Evolutionary conservation across 2,888 invertebrate species (phyloP), one percentile per base, ranked within the genome.

Genomic region (Drosophila borealis): DNA sequence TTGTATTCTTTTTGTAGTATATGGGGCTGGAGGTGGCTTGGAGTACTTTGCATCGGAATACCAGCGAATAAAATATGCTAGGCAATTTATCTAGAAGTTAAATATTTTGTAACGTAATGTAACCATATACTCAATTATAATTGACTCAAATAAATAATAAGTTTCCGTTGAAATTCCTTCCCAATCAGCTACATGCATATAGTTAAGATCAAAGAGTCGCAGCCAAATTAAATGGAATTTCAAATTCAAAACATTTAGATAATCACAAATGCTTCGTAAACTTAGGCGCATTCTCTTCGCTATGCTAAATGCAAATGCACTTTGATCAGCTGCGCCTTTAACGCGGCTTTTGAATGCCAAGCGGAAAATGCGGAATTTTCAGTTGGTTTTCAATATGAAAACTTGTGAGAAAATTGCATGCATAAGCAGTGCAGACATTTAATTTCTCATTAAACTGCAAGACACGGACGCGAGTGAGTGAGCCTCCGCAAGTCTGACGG

Each of bases 361-460:
- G 45, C 37, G 44, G 13, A 61, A 34, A 70, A 33, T 57, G 42
- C 36, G 45, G 21, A 68, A 61, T 61, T 68, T 63, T 55, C 34
- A 50, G 70, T 53, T 63, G 54, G 48, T 74, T 85, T 88, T 77
- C 68, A 68, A 67, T 72, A 79, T 77, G 55, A 13, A 82, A 85
- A 88, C 55, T 80, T 82, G 67, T 70, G 63, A 37, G 61, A 21
- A 77, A 80, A 74, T 66, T 82, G 60, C 75, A 80, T 82, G 67
- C 78, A 70, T 66, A 70, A 85, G 69, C 79, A 75, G 64, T 64
- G 68, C 68, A 44, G 69, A 73, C 80, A 74, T 78, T 87, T 82
- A 84, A 84, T 79, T 86, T 80, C 78, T 74, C 71, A 86, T 90
- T 88, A 86, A 85, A 69, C 68, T 67, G 49, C 36, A 25, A 50